These are phyloP conservation scores for Dioctria linearis DNA, from an alignment of 2,888 invertebrate genomes.

Conservation along the genomic window DNA sequence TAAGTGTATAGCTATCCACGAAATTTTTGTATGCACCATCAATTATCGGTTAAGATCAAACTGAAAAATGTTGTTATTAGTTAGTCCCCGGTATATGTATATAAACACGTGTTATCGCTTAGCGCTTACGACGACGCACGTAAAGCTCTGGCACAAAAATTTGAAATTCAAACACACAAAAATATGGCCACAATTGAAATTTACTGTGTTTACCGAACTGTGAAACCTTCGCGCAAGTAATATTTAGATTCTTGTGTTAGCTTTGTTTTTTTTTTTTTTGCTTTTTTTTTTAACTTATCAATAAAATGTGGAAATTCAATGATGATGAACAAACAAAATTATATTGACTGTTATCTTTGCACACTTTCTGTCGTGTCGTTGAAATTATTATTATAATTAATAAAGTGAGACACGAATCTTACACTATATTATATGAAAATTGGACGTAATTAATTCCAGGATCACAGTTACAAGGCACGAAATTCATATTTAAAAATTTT, in stretches of 20 bases:
- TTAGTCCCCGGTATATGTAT: too few species aligned
- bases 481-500: background rate
- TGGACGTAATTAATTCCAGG: constrained; percentile 15
- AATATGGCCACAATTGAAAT: constrained; percentile 21
- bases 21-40: constrained; percentile 57
- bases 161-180: constrained; percentile 1
- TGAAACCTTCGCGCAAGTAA: background rate
- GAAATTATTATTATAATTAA: background rate
- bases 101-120: constrained; percentile 10
- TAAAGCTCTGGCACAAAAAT: background rate
- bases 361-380: constrained; percentile 1
- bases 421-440: background rate
- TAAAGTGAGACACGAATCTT: constrained; percentile 1
- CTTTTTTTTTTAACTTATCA: background rate
- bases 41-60: constrained; percentile 56
- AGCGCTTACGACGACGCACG: constrained; percentile 13
- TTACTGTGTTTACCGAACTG: background rate
- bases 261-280: background rate
- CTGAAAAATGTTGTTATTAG: background rate
- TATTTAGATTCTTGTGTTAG: background rate
- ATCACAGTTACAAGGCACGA: constrained; percentile 36
- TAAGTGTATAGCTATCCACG: constrained; percentile 55
- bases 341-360: background rate
- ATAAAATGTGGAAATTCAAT: background rate
- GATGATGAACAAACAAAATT: background rate